Conservation (phyloP, 2,888 invertebrate genomes). For the Lasius platythorax region DNA sequence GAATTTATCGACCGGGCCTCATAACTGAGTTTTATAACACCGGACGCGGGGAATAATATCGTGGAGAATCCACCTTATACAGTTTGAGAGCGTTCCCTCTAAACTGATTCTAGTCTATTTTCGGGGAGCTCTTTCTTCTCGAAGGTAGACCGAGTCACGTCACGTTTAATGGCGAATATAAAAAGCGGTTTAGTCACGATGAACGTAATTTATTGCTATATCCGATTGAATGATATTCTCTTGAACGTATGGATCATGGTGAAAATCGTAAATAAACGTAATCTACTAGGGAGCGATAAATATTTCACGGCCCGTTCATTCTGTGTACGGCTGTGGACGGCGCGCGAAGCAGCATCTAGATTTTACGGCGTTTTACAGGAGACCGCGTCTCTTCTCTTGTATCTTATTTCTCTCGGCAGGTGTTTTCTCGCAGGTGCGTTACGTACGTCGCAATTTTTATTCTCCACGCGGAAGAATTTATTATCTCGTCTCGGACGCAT, state of each 20-base stretch:
- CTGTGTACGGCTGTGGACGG: slow-evolving; percentile 19
- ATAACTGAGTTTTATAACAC: slow-evolving; percentile 67
- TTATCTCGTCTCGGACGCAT: slow-evolving; percentile 45
- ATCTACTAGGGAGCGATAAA: slow-evolving; percentile 43
- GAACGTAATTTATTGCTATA: background rate
- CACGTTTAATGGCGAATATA: slow-evolving; percentile 12
- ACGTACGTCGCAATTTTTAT: slow-evolving; percentile 47
- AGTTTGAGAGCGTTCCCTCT: background rate
- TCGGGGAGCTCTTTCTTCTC: background rate
- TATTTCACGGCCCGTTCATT: slow-evolving; percentile 18
- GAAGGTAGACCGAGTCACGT: background rate
- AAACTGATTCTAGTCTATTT: slow-evolving; percentile 10
- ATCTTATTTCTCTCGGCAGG: slow-evolving; percentile 63
- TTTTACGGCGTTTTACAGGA: slow-evolving; percentile 61
- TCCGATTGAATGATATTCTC: slow-evolving; percentile 10
- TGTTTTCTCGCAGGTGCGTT: slow-evolving; percentile 61
- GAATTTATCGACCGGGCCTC: slow-evolving; percentile 70
- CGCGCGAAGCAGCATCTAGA: slow-evolving; percentile 54
- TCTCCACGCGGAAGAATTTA: slow-evolving; percentile 32
- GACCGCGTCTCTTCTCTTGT: slow-evolving; percentile 45
- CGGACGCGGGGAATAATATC: slow-evolving; percentile 7
- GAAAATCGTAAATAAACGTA: slow-evolving; percentile 44
- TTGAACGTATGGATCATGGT: background rate
- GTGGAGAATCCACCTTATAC: background rate
- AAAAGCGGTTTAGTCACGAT: background rate